Percentiles rank a stretch among this genome's conserved stretches.
Conservation (phyloP, 30 jellyfish, hydroid and myxozoan species). For the Turritopsis rubra region DNA sequence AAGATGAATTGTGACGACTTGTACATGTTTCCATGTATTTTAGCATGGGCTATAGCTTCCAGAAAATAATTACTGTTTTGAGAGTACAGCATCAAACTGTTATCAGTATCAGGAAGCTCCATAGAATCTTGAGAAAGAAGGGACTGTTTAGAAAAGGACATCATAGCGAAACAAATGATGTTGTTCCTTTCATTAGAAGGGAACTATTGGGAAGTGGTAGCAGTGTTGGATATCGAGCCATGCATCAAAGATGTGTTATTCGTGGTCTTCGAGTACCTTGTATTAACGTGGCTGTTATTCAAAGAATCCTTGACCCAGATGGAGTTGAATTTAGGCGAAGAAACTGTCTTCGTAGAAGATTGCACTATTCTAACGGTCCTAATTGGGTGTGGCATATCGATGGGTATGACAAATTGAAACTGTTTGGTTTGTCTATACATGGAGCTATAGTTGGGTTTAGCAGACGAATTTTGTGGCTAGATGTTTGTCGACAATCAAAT, state of each 20-base stretch:
- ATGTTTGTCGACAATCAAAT: no score
- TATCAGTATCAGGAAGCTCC: no score
- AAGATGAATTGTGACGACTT: no score
- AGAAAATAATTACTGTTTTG: no score
- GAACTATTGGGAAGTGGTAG: background rate
- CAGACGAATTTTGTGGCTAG: background rate
- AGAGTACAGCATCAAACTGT: no score
- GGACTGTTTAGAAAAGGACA: background rate
- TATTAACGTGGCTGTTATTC: background rate
- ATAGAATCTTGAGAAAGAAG: background rate
- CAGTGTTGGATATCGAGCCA: background rate
- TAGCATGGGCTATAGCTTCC: no score
- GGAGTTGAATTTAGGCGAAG: background rate
- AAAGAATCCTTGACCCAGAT: background rate
- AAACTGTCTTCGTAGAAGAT: background rate
- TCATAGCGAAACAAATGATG: background rate
- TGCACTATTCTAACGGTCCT: background rate
- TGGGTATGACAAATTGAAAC: background rate
- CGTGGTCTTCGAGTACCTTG: background rate
- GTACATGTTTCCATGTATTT: no score
- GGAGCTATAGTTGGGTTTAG: background rate
- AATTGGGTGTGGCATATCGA: background rate
- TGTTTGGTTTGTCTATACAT: background rate
- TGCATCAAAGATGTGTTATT: background rate
- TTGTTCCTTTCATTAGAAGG: background rate